Conservation (phyloP, 2,113 vertebrate species). For the Platycercus adscitus region DNA sequence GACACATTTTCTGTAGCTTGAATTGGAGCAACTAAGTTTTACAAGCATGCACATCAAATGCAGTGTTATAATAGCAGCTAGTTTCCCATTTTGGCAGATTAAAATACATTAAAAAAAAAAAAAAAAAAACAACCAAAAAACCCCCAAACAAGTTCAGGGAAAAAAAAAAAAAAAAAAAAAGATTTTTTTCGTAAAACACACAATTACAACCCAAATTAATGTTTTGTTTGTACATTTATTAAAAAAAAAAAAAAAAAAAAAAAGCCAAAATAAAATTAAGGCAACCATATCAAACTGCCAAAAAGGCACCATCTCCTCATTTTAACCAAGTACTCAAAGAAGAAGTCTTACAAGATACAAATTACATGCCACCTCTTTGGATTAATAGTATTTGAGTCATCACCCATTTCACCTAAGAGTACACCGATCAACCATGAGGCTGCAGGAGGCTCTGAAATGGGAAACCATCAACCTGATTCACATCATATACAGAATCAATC, state of each 20-base stretch:
- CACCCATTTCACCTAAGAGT: neutral
- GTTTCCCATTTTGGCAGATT: neutral
- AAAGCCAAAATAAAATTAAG: neutral
- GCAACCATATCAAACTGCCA: neutral
- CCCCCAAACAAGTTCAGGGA: neutral
- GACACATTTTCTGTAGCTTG: neutral
- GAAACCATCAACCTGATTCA: neutral
- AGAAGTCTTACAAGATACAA: neutral
- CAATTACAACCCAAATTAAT: too few relatives aligned
- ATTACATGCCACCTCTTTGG: neutral
- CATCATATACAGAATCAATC: neutral
- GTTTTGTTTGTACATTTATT: neutral
- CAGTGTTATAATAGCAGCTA: neutral
- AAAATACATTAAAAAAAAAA: too few relatives aligned
- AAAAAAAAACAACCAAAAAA: too few relatives aligned
- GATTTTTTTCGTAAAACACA: too few relatives aligned
- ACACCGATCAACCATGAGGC: neutral
- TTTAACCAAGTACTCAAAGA: neutral
- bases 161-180: neutral
- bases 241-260: neutral
- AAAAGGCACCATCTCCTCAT: neutral
- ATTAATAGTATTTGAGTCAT: neutral
- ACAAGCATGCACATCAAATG: neutral
- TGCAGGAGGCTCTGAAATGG: neutral
- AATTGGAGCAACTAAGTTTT: conserved; percentile 20